phyloP scores from a whole-genome alignment of 2,797 vertebrate genomes.

The Nannoperca obscura region DNA sequence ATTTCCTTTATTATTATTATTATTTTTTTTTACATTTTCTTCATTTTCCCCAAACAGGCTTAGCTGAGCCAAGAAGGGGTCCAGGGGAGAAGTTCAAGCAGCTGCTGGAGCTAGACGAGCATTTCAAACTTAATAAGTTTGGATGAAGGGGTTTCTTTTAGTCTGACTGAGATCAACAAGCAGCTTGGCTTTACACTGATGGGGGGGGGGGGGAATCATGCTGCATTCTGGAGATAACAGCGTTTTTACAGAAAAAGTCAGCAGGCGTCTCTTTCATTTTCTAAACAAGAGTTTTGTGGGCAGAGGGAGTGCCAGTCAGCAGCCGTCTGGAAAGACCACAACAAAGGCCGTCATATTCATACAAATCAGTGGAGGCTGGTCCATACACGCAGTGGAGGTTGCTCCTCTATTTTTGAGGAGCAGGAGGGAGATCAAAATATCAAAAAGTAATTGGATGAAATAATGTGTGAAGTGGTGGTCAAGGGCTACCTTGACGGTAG shows the following conservation, averaged over 20 bases:
- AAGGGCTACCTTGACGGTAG: neutral
- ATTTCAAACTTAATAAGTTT: conserved; percentile 56
- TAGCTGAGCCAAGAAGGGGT: conserved; percentile 51
- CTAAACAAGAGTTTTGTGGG: conserved; percentile 41
- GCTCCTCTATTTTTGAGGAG: no score
- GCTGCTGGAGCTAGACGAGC: conserved; percentile 47
- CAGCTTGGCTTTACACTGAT: conserved; percentile 54
- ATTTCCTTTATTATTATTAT: neutral
- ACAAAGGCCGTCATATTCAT: neutral
- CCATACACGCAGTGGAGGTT: no score
- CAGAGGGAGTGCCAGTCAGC: neutral
- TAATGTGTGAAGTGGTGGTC: no score
- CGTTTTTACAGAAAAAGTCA: conserved; percentile 49
- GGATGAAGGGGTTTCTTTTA: conserved; percentile 50
- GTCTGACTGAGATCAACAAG: conserved; percentile 59
- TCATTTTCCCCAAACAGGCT: conserved; percentile 57
- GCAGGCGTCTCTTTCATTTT: conserved; percentile 50
- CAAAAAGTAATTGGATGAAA: no score
- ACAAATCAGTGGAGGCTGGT: neutral
- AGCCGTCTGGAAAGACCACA: neutral
- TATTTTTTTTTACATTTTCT: conserved; percentile 24
- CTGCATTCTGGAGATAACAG: conserved; percentile 76
- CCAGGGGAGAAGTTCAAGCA: conserved; percentile 57
- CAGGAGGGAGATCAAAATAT: no score
- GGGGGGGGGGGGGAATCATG: conserved; percentile 35